Base-by-base conservation (phyloP, 92 coral and sea anemone species). In the Epizoanthus stellaris region DNA sequence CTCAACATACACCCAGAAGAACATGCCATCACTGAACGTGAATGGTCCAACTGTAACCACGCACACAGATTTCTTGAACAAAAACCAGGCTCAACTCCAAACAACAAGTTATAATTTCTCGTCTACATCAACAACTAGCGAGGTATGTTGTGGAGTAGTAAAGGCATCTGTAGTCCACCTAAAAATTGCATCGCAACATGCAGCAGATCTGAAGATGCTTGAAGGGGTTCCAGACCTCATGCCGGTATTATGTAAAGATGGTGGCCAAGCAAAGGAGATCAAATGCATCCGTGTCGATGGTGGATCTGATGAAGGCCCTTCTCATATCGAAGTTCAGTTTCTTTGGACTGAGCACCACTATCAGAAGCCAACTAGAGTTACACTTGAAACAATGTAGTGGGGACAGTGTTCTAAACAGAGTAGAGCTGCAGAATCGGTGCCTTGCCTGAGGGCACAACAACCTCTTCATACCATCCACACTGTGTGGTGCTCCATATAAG, bases 341-440 rank as follows among this genome's bases (percentile, higher is more conserved):
- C 15, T 84, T 62, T 84, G 86, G 91, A 85, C 89, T 17, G 89
- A 85, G 69, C 72, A 71, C 11, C 92, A 89, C 17, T 40, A 71
- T n/a, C 49, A 9, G 2, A 58, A 17, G 42, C 90, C 93, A 67
- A 90, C 87, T 20, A 90, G 75, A 36, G 80, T 90, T 21, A 88
- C 91, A 0, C 19, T 91, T 47, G 91, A 87, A n/a, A 91, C 91
- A 8, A 90, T 87, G 6, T 12, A 87, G 88, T 30, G 93, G 93
- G 3, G 88, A 90, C 77, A 90, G 87, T 54, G 79, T 83, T 65
- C 82, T 84, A 15, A 86, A 89, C 23, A 23, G 87, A 2, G 89
- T 80, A 6, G 90, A 86, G 47, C 73, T 90, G 23, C 90, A 90
- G 52, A 90, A 90, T 63, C 90, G 93, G 6, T 90, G 93, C 40